Conservation (phyloP, 1,140 invertebrate species). For the Zaprionus capensis region DNA sequence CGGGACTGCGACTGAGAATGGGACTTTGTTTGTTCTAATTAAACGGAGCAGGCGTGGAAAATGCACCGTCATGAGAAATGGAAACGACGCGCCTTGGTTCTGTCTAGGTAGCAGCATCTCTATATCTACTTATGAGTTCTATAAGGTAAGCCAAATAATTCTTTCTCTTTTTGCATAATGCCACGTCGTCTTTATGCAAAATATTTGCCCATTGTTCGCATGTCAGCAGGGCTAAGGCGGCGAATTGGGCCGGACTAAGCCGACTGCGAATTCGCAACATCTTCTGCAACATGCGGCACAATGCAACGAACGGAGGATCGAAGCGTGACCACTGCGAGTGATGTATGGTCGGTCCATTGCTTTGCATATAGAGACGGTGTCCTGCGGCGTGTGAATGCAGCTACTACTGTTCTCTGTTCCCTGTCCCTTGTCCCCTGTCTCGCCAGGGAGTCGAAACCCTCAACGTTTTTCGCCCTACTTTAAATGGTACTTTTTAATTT, state of each 20-base stretch:
- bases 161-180: constrained; percentile 52
- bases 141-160: background rate
- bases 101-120: constrained; percentile 26
- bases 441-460: background rate
- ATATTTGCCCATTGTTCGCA: constrained; percentile 47
- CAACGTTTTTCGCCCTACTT: constrained; percentile 45
- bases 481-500: constrained; percentile 49
- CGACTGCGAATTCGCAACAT: constrained; percentile 32
- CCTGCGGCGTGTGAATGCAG: constrained; percentile 51
- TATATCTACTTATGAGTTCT: constrained; percentile 5
- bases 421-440: constrained; percentile 4
- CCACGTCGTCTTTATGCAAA: constrained; percentile 43
- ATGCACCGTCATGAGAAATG: constrained; percentile 58
- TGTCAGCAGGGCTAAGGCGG: constrained; percentile 44
- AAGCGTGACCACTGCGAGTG: constrained; percentile 38
- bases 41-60: constrained; percentile 58
- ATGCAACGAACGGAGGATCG: constrained; percentile 21
- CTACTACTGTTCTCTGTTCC: background rate
- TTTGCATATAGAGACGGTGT: constrained; percentile 34
- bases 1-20: constrained; percentile 19
- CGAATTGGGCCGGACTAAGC: constrained; percentile 8
- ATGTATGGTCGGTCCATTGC: constrained; percentile 17
- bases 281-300: constrained; percentile 8
- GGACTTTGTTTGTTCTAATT: constrained; percentile 65
- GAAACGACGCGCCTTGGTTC: constrained; percentile 10